Conservation (phyloP, 2,797 vertebrate genomes). For the Merluccius polli region DNA sequence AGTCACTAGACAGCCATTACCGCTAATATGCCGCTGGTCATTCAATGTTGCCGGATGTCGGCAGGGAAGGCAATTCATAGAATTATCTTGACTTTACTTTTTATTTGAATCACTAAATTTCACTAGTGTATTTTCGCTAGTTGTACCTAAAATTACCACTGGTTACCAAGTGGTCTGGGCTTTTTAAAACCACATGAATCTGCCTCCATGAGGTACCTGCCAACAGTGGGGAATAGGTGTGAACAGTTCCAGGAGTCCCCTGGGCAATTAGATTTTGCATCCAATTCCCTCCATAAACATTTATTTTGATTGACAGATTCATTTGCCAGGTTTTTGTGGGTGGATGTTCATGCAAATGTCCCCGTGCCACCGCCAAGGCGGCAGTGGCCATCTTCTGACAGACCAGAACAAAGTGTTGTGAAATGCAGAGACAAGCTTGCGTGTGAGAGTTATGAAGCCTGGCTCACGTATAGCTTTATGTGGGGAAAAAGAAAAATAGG, state of each 20-base stretch:
- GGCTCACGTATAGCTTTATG: conserved; percentile 57
- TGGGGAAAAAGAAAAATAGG: neutral
- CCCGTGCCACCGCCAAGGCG: conserved; percentile 64
- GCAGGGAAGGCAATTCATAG: neutral
- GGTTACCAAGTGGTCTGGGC: neutral
- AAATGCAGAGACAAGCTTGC: conserved; percentile 54
- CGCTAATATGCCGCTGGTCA: neutral
- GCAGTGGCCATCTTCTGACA: conserved; percentile 71
- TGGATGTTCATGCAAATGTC: conserved; percentile 77
- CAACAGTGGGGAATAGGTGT: conserved; percentile 39
- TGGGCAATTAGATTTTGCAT: conserved; percentile 56
- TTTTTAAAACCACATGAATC: conserved; percentile 30
- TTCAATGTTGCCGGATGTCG: neutral
- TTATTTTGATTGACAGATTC: conserved; percentile 72
- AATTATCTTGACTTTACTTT: neutral
- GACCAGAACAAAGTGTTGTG: conserved; percentile 64
- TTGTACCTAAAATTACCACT: neutral
- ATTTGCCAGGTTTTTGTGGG: conserved; percentile 73
- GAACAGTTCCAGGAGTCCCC: conserved; percentile 44
- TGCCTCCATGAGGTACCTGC: conserved; percentile 48
- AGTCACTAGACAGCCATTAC: neutral
- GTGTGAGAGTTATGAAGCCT: conserved; percentile 41
- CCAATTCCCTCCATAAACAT: conserved; percentile 64
- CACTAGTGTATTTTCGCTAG: no score
- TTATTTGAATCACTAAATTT: neutral